Conservation (phyloP, 2,797 vertebrate species). For the Lepilemur septentrionalis region DNA sequence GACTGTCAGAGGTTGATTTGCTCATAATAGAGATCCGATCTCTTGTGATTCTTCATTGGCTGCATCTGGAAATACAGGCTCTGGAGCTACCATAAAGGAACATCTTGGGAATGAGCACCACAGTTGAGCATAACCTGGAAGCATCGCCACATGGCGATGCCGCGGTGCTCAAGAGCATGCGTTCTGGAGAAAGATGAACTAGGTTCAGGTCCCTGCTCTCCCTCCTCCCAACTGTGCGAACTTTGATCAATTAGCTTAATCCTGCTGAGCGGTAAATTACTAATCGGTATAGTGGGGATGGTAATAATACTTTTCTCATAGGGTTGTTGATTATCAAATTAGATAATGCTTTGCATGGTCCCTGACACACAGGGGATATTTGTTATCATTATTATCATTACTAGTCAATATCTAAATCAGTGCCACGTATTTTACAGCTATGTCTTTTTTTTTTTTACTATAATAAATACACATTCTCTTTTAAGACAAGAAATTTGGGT, state of each 20-base stretch:
- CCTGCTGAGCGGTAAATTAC: not conserved
- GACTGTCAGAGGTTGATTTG: not conserved
- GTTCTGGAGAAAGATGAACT: not conserved
- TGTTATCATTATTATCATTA: not conserved
- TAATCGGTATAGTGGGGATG: not conserved
- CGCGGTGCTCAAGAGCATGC: not conserved
- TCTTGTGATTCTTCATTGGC: not conserved
- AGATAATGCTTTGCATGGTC: not conserved
- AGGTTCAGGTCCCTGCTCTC: not conserved
- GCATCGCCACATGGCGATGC: not conserved
- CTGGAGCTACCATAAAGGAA: not conserved
- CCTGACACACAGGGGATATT: not conserved
- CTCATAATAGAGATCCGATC: not conserved
- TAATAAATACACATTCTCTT: not conserved
- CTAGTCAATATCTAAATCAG: not conserved
- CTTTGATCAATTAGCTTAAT: not conserved
- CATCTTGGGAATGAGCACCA: not conserved
- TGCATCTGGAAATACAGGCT: not conserved
- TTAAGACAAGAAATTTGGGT: not conserved
- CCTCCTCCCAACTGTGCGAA: not conserved
- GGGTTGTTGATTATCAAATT: not conserved
- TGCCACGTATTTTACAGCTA: not conserved
- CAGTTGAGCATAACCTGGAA: not conserved
- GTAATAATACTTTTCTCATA: not conserved
- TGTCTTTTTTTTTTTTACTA: not conserved